Percentiles rank a stretch among this genome's conserved stretches.
These are phyloP conservation scores for Chloroclysta siterata DNA, from an alignment of 2,888 invertebrate species.

Conservation along the genomic window DNA sequence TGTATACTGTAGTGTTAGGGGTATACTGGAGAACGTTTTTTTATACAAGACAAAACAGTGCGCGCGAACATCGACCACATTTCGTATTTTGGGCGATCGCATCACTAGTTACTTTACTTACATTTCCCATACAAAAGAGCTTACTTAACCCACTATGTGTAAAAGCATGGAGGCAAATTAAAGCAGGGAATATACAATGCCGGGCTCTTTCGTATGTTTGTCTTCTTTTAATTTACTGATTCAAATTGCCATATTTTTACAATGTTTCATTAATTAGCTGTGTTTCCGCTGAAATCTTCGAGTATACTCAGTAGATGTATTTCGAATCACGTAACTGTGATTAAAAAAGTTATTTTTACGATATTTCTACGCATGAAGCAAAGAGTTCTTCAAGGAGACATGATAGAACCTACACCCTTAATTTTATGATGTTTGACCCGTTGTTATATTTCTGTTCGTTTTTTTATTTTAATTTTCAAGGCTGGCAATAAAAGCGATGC, in stretches of 20 bases:
- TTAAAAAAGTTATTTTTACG: neutral
- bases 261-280: neutral
- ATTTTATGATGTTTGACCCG: neutral
- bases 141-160: constrained; percentile 34
- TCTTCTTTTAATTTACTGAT: neutral
- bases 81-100: constrained; percentile 59
- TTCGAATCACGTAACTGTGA: neutral
- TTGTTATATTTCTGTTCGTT: neutral
- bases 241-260: neutral
- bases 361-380: neutral
- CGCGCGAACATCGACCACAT: constrained; percentile 74
- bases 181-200: constrained; percentile 43
- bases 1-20: constrained; percentile 20
- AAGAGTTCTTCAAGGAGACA: neutral
- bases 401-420: neutral
- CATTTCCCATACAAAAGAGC: constrained; percentile 44
- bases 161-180: constrained; percentile 52
- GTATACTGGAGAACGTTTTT: constrained; percentile 8
- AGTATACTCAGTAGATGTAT: neutral
- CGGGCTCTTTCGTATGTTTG: constrained; percentile 44
- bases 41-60: constrained; percentile 68
- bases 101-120: constrained; percentile 46
- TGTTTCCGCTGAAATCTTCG: neutral
- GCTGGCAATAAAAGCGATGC: constrained; percentile 48
- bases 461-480: neutral